A percentile compares a stretch with the other conserved stretches of the same genome.
Conservation (phyloP, 2,113 vertebrate genomes). For the Promerops cafer region DNA sequence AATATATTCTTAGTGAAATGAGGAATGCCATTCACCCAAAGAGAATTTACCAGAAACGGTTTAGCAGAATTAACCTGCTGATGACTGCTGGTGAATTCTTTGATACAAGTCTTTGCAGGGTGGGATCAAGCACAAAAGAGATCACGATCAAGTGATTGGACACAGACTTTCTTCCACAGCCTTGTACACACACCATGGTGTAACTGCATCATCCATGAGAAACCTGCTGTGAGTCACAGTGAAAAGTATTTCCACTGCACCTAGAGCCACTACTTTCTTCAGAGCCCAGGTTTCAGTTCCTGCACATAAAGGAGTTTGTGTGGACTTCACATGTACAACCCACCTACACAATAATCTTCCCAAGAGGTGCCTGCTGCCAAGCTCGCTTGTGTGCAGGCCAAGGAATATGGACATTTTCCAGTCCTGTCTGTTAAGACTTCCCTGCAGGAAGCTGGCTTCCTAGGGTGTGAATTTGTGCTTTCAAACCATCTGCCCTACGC, state of each 20-base stretch:
- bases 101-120: neutral
- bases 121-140: neutral
- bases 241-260: neutral
- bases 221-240: neutral
- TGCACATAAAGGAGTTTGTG: neutral
- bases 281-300: neutral
- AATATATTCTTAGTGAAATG: neutral
- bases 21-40: neutral
- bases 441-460: neutral
- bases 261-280: rapidly evolving
- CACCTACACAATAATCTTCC: neutral
- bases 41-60: neutral
- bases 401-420: neutral
- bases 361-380: neutral
- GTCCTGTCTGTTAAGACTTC: neutral
- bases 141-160: neutral
- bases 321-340: neutral
- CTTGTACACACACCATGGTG: rapidly evolving
- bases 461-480: neutral
- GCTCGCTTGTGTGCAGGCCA: neutral
- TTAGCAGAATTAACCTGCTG: neutral
- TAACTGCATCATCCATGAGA: neutral
- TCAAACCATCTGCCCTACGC: neutral
- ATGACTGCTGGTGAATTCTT: neutral
- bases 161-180: neutral